A percentile compares a stretch with the other conserved stretches of the same genome.
These are phyloP conservation scores for Numenius arquata DNA, from an alignment of 2,113 vertebrate species.

Conservation along the genomic window DNA sequence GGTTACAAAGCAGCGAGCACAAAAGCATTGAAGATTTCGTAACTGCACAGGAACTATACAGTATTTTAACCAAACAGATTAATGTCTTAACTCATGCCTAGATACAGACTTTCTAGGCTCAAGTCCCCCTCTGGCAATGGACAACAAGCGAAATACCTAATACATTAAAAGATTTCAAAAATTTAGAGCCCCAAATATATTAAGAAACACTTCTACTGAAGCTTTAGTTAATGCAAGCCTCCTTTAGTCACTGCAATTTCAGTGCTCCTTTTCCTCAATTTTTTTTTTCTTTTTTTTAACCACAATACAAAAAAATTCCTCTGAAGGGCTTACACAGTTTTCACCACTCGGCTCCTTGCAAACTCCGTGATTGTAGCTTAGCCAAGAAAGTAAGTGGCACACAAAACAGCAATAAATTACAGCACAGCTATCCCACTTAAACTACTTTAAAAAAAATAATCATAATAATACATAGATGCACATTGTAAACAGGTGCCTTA, in stretches of 20 bases:
- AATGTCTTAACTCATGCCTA: neutral
- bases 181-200: neutral
- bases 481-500: constrained; percentile 28
- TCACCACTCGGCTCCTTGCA: neutral
- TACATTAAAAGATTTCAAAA: neutral
- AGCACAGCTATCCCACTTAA: neutral
- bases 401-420: constrained; percentile 42
- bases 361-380: neutral
- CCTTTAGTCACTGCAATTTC: neutral
- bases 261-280: neutral
- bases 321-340: neutral
- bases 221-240: neutral
- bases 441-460: neutral
- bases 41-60: neutral
- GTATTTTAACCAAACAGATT: neutral
- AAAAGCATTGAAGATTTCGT: constrained; percentile 28
- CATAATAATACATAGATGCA: neutral
- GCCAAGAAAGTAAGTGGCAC: neutral
- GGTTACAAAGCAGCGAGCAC: constrained; percentile 53
- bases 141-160: neutral
- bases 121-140: neutral
- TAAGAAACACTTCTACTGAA: neutral
- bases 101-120: neutral
- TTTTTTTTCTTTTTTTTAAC: neutral
- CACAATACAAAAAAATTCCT: neutral